Percentiles rank a stretch among this genome's conserved stretches.
Evolutionary conservation across 2,888 invertebrate genomes (phyloP).

Genomic region (Dynastes maya): DNA sequence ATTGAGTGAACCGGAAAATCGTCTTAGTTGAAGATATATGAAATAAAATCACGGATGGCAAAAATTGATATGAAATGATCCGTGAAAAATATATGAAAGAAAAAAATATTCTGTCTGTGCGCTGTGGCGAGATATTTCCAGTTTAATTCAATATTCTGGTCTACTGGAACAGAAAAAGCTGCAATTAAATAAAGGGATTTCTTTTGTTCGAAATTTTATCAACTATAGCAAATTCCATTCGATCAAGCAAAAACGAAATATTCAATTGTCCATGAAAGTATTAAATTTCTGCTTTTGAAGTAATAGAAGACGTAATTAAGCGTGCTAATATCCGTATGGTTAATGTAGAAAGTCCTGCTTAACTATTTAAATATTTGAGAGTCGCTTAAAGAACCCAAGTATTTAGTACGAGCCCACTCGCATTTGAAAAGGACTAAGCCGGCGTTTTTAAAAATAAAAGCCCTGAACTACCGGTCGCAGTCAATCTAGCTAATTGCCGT

Average conservation of each 20-base stretch:
- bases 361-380: neutral
- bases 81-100: constrained; percentile 50
- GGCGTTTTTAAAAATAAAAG: constrained; percentile 12
- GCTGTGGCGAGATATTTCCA: constrained; percentile 1
- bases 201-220: neutral
- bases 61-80: constrained; percentile 53
- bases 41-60: constrained; percentile 51
- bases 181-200: constrained; percentile 12
- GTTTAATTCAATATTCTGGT: constrained; percentile 29
- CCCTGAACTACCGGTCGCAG: neutral
- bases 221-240: neutral
- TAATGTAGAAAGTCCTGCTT: too few species aligned
- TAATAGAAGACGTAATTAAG: too few species aligned
- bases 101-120: constrained; percentile 26
- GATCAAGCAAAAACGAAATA: too few species aligned
- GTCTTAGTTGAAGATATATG: constrained; percentile 51
- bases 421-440: constrained; percentile 6
- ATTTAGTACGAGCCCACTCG: neutral
- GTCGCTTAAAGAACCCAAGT: neutral
- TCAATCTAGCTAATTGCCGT: constrained; percentile 13
- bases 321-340: too few species aligned
- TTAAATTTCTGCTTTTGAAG: too few species aligned
- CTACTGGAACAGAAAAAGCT: constrained; percentile 20
- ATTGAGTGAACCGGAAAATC: constrained; percentile 52
- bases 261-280: too few species aligned